Evolutionary conservation across 2,113 vertebrate genomes (phyloP).

Genomic region (Melospiza melodia): DNA sequence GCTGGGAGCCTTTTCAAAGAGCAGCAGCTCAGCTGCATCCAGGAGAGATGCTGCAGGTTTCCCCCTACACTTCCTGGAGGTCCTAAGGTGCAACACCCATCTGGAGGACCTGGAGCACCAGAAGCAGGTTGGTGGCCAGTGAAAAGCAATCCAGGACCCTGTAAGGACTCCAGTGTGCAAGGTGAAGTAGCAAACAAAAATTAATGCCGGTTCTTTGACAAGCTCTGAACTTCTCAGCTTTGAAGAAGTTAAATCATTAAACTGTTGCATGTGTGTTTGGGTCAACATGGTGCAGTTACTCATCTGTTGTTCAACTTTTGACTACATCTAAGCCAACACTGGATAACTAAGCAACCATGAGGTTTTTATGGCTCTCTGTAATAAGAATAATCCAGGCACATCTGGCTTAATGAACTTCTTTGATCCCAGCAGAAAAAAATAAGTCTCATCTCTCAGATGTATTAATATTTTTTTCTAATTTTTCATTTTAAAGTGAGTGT

Average conservation of each 20-base stretch:
- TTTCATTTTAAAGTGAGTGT: background rate
- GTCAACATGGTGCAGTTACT: background rate
- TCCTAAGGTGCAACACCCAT: fast-evolving
- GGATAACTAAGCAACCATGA: background rate
- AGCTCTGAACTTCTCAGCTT: background rate
- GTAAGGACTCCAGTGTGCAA: background rate
- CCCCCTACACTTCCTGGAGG: fast-evolving
- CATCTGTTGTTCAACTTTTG: background rate
- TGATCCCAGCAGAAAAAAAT: background rate
- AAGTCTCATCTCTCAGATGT: background rate
- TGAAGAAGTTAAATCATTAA: background rate
- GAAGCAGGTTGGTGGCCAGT: background rate
- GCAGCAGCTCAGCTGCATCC: background rate
- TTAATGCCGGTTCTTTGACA: background rate
- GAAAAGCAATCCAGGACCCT: background rate
- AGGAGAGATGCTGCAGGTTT: background rate
- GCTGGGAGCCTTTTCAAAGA: background rate
- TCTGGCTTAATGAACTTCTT: slow-evolving; percentile 4
- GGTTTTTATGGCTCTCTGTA: background rate
- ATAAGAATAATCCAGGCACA: background rate
- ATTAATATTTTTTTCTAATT: background rate
- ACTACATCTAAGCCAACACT: background rate
- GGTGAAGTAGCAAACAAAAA: background rate
- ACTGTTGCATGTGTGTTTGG: background rate
- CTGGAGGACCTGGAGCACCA: background rate